Percentiles rank a stretch among this genome's conserved stretches.
Conservation (phyloP, 2,797 vertebrate genomes). For the Chaetodon trifasciatus region DNA sequence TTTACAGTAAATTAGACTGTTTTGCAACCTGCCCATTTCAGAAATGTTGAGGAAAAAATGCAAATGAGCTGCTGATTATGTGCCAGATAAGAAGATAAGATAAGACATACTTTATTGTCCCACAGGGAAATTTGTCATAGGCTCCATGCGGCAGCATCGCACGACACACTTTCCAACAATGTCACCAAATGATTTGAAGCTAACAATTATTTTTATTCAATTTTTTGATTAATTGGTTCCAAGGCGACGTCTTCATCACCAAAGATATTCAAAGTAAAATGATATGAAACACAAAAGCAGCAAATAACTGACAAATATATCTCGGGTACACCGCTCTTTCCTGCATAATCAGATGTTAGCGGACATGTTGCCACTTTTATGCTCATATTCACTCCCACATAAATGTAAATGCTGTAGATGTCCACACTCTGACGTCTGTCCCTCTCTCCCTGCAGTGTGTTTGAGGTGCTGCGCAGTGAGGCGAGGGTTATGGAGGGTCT, state of each 20-base stretch:
- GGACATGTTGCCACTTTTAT: background rate
- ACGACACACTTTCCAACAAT: background rate
- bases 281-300: background rate
- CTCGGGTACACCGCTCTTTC: background rate
- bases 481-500: constrained; percentile 97
- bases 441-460: constrained; percentile 83
- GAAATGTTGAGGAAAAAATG: background rate
- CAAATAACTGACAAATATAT: background rate
- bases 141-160: background rate
- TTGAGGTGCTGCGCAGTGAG: constrained; percentile 94
- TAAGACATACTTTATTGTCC: background rate
- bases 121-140: background rate
- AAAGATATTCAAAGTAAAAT: background rate
- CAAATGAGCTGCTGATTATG: constrained; percentile 14
- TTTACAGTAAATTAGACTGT: background rate
- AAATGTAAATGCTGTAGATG: background rate
- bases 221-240: background rate
- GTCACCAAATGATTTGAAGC: background rate
- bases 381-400: background rate
- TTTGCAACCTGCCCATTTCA: background rate
- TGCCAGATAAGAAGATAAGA: background rate
- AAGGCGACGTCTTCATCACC: background rate
- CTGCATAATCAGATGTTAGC: background rate
- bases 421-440: constrained; percentile 4
- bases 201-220: background rate